Base-by-base conservation (phyloP, 2,888 invertebrate species). In the Polydrusus pterygomalis region DNA sequence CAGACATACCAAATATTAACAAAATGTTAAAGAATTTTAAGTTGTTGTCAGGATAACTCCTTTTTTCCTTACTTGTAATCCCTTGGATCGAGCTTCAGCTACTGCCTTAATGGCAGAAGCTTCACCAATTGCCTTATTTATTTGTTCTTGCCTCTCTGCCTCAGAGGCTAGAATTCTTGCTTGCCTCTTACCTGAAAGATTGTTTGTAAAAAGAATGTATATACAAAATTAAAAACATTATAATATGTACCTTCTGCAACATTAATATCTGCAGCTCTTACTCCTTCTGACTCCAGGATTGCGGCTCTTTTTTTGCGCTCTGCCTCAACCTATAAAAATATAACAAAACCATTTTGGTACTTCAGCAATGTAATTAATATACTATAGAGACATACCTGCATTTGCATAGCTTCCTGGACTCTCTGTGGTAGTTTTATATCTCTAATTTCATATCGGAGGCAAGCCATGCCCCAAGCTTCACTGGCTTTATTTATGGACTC, bases 381-480 rank as follows among this genome's bases (percentile, higher is more conserved):
- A 6, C 43, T 43, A n/a, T 43, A n/a, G 10, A 43, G 15, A 58
- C 15, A 17, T 63, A 77, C 77, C 89, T 99, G 99, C 98, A 99
- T 98, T 88, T 99, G 99, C 99, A 99, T 99, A 0, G 99, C 99
- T 87, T 99, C 98, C 85, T 98, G 97, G 0, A 99, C 95, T 82
- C 98, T 92, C 0, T 91, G 88, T 0, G 99, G 99, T 78, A 98
- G 89, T 86, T 93, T 94, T 84, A 97, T 96, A 85, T 97, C 94
- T 89, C 95, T 91, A 83, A 97, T 97, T 91, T 97, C 97, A 87
- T 97, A 97, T 86, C 99, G 91, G 77, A 99, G 91, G 86, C 99
- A 99, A 3, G 95, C 93, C 76, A 99, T 97, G 51, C 99, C 99
- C 99, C 99, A 99, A 0, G 97, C 96, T 87, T 96, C 96, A 81